phyloP scores from a whole-genome alignment of 30 jellyfish, hydroid and myxozoan species.

The Morbakka virulenta region DNA sequence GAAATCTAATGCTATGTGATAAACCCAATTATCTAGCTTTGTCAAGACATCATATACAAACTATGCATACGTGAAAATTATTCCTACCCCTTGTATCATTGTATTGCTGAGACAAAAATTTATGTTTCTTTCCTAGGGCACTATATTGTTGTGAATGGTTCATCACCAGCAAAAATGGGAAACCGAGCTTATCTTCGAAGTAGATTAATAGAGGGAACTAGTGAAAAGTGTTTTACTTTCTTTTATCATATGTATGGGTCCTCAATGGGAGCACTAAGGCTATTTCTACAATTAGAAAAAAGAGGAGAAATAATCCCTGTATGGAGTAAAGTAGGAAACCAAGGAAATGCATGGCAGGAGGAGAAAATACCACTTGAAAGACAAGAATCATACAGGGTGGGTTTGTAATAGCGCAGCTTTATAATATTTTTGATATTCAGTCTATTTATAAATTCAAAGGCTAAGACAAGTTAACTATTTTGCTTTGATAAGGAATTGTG shows the following conservation, averaged over 20 bases:
- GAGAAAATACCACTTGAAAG: neutral
- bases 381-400: conserved; percentile 23
- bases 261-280: conserved; percentile 48
- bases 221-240: conserved; percentile 49
- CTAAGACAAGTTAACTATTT: too few species aligned
- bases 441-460: too few species aligned
- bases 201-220: neutral
- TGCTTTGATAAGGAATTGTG: too few species aligned
- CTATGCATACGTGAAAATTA: too few species aligned
- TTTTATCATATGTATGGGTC: conserved; percentile 80
- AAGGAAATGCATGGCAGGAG: conserved; percentile 48
- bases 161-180: conserved; percentile 73
- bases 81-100: too few species aligned
- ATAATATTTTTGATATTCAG: neutral
- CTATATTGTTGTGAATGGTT: conserved; percentile 66
- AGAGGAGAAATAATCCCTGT: neutral
- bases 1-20: too few species aligned
- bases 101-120: too few species aligned
- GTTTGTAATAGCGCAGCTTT: too few species aligned
- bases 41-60: too few species aligned
- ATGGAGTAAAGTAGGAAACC: conserved; percentile 56
- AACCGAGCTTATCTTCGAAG: conserved; percentile 61
- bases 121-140: conserved; percentile 37
- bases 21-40: too few species aligned
- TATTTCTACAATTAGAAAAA: conserved; percentile 2